A percentile compares a stretch with the other conserved stretches of the same genome.
Evolutionary conservation across 2,113 vertebrate species (phyloP).

Genomic region (Vidua chalybeata): DNA sequence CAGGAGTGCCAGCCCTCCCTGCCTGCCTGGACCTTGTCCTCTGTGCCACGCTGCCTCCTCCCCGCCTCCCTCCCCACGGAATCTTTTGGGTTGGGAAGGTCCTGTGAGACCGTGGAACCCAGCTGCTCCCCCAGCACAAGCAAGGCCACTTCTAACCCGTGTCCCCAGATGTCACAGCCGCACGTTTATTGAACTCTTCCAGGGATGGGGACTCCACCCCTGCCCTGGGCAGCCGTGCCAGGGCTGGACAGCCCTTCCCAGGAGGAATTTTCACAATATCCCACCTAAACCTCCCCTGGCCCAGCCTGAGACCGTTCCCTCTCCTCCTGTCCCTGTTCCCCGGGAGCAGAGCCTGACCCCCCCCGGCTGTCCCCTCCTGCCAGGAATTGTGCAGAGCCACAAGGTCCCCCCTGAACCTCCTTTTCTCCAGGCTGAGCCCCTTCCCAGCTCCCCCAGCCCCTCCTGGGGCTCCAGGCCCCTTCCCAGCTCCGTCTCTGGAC

Average conservation of each 20-base stretch:
- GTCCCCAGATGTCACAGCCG: background rate
- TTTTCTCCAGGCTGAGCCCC: too few relatives aligned
- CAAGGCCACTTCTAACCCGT: background rate
- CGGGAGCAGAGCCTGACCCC: background rate
- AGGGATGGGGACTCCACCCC: too few relatives aligned
- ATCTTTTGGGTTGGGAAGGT: background rate
- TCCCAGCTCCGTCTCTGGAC: background rate
- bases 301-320: background rate
- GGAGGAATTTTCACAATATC: background rate
- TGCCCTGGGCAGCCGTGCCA: background rate
- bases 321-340: background rate
- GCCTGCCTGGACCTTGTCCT: background rate
- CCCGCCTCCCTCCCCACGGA: background rate
- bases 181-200: too few relatives aligned
- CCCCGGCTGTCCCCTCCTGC: too few relatives aligned
- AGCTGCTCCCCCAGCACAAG: fast-evolving
- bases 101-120: background rate
- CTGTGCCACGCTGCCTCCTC: background rate
- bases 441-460: too few relatives aligned
- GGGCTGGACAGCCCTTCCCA: background rate
- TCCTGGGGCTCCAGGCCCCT: too few relatives aligned
- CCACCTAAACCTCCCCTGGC: background rate
- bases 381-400: too few relatives aligned
- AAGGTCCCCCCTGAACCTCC: too few relatives aligned
- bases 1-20: background rate